Evolutionary conservation across 2,888 invertebrate genomes (phyloP), one percentile per base, ranked within the genome.

Genomic region (Dryomyza anilis): DNA sequence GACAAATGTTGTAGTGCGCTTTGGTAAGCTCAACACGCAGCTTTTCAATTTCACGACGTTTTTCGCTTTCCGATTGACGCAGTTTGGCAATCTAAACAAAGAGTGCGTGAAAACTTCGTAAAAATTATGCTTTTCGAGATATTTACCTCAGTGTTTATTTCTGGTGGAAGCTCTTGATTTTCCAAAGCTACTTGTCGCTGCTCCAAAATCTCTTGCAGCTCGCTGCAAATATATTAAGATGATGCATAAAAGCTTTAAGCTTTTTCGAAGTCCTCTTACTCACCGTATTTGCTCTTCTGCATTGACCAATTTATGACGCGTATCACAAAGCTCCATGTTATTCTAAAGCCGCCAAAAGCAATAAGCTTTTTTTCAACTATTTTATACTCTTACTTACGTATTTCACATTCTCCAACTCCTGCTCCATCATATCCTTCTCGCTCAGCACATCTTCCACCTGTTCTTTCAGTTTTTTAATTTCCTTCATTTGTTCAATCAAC

Each of bases 21-120:
- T 74, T 76, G 2, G 66, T 64, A n/a, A 78, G 63, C 14, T 75
- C 71, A 3, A 69, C 64, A 53, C 74, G 70, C 1, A 77, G 67
- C 0, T 67, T 62, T 6, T 76, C 71, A 8, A 78, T 67, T 65
- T 79, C 74, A 1, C 58, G 65, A 2, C 63, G 72, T 45, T 73
- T 76, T 12, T 72, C 73, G 5, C 23, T 30, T 10, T 75, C 73
- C 0, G 67, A 64, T 56, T 70, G 70, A 2, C 69, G 69, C 16
- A 69, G 29, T 66, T 67, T 70, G 3, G 61, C 39, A 7, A 70
- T 52, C 70, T 71, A 19, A 10, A 23, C 3, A 14, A n/a, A 8
- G 8, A n/a, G 36, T 33, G 23, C 3, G 8, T 6, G 5, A 3
- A 14, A 30, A 29, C 1, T 14, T 5, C 5, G 29, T 12, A 46